These are phyloP conservation scores for Uloborus diversus DNA, from an alignment of 1,140 invertebrate species.

Conservation along the genomic window DNA sequence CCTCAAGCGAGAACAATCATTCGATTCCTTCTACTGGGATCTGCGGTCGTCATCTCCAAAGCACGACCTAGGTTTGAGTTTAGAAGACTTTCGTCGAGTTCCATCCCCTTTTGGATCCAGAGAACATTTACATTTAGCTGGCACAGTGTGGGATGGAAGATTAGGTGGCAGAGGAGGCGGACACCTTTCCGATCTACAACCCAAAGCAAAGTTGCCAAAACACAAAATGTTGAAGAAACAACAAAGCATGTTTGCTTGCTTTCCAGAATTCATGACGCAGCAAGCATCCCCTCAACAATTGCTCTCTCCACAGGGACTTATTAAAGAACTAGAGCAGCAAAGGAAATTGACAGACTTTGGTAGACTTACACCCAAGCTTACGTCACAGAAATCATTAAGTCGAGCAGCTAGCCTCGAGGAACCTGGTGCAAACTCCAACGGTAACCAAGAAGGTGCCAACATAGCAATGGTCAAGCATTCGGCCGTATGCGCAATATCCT, in stretches of 20 bases:
- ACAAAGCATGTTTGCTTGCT: slow-evolving; percentile 61
- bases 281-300: slow-evolving; percentile 14
- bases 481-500: slow-evolving; percentile 30
- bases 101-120: slow-evolving; percentile 59
- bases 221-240: slow-evolving; percentile 62
- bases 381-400: slow-evolving; percentile 36
- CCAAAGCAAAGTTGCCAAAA: slow-evolving; percentile 58
- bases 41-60: slow-evolving; percentile 38
- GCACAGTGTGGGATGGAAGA: slow-evolving; percentile 55
- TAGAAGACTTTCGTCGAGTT: slow-evolving; percentile 44
- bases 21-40: slow-evolving; percentile 62
- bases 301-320: slow-evolving; percentile 22
- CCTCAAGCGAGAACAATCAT: slow-evolving; percentile 61
- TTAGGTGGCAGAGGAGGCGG: not conserved
- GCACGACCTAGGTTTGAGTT: slow-evolving; percentile 43
- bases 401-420: slow-evolving; percentile 45
- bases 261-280: slow-evolving; percentile 52
- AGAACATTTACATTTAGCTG: slow-evolving; percentile 55
- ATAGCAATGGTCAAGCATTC: slow-evolving; percentile 12
- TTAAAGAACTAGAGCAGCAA: slow-evolving; percentile 35
- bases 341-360: not conserved
- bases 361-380: slow-evolving; percentile 22
- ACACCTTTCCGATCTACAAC: not conserved
- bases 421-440: slow-evolving; percentile 22
- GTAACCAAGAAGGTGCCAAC: slow-evolving; percentile 12